Evolutionary conservation across 2,113 vertebrate genomes (phyloP), one percentile per base, ranked within the genome.

Genomic region (Marcusenius ussheri): DNA sequence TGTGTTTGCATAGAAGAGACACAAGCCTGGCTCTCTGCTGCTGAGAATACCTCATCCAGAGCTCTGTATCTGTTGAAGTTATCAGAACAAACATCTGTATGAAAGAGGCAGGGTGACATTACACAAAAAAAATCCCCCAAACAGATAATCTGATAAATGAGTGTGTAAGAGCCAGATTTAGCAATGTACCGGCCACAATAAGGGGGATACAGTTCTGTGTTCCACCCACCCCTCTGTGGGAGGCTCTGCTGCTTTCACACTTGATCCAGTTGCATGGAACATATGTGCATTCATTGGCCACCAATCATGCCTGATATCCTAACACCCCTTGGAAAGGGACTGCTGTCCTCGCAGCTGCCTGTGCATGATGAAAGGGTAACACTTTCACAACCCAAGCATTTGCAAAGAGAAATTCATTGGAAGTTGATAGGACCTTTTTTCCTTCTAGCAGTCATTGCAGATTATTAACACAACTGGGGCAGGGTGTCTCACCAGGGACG

Each of bases 311-410:
- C 46, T 24, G 42, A 85, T 85, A 46, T 85, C 83, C 46, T 45
- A 85, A 85, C 17, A 11, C 87, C 83, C 91, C 5, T 13, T 46
- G 89, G 58, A 88, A 77, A 35, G 45, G 88, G 92, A 91, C 83
- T 5, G 50, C 13, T 85, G 39, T 51, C 24, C 50, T 74, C 50
- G 47, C 19, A 58, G 89, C 58, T 90, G 74, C 53, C 74, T 88
- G 80, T 50, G 84, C 6, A n/a, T 27, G 56, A 45, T 49, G 77
- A 90, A 89, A 88, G 90, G 70, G 87, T 90, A 83, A 92, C 88
- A 91, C 90, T 91, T 80, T 80, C 74, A 80, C 74, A 80, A 80
- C 74, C 3, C 17, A 42, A 80, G 74, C 15, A 80, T 80, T 80
- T 77, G 70, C 70, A 77, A 66, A 66, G 31, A 39, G 13, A 77